A percentile compares a stretch with the other conserved stretches of the same genome.
phyloP scores from a whole-genome alignment of 2,113 vertebrate species.

The Ammodytes dubius region DNA sequence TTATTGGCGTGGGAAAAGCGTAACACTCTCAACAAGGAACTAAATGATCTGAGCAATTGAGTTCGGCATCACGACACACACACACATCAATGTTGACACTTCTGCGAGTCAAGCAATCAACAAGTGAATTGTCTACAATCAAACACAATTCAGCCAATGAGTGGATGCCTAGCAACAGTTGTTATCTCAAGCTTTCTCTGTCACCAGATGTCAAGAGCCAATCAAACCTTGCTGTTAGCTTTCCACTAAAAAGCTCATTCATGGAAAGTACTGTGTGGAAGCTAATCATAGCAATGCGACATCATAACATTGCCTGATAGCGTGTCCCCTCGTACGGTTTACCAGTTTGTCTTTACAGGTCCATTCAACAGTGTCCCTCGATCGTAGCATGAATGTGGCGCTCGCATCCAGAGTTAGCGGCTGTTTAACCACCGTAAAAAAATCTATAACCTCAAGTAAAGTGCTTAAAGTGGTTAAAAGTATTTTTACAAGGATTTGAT shows the following conservation, averaged over 20 bases:
- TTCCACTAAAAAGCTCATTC: neutral
- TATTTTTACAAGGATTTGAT: conserved; percentile 37
- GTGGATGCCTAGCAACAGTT: neutral
- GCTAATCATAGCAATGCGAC: neutral
- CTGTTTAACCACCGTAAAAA: neutral
- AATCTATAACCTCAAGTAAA: conserved; percentile 12
- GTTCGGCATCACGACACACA: neutral
- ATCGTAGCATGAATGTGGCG: neutral
- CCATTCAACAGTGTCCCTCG: neutral
- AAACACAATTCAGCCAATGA: neutral
- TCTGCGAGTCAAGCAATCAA: conserved; percentile 8
- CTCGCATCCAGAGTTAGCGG: neutral
- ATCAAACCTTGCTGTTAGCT: neutral
- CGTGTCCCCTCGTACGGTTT: neutral
- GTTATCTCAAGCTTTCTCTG: neutral
- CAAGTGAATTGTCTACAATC: neutral
- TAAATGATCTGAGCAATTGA: conserved; percentile 25
- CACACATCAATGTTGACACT: conserved; percentile 14
- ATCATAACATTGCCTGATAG: neutral
- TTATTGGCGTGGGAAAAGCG: conserved; percentile 40
- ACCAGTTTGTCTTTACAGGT: neutral
- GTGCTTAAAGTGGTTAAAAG: conserved; percentile 21
- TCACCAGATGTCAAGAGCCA: neutral
- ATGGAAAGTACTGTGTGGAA: neutral
- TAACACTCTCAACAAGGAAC: conserved; percentile 15